phyloP scores from a whole-genome alignment of 1,140 invertebrate genomes.

The Liolophura sinensis region DNA sequence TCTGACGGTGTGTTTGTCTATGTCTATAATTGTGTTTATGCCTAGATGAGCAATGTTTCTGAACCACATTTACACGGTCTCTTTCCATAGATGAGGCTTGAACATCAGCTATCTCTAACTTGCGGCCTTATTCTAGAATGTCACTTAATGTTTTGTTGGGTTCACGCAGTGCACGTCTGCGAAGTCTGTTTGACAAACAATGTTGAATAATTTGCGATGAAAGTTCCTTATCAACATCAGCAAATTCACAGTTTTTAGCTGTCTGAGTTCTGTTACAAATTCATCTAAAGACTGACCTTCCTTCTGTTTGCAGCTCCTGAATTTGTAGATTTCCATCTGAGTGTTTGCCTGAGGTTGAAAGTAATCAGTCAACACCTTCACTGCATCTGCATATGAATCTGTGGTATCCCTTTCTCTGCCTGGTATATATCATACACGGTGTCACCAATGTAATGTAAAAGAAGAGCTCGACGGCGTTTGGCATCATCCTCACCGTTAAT shows the following conservation, averaged over 20 bases:
- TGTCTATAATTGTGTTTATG: neutral
- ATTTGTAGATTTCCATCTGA: slow-evolving; percentile 15
- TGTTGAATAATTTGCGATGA: slow-evolving; percentile 26
- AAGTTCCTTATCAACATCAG: slow-evolving; percentile 15
- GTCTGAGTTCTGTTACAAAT: slow-evolving; percentile 18
- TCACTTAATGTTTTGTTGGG: slow-evolving; percentile 14
- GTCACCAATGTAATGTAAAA: slow-evolving; percentile 19
- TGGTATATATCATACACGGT: slow-evolving; percentile 16
- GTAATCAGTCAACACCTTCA: slow-evolving; percentile 11
- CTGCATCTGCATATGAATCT: slow-evolving; percentile 10
- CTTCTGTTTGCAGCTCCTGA: slow-evolving; percentile 19
- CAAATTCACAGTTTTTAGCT: slow-evolving; percentile 18
- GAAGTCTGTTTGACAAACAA: slow-evolving; percentile 16
- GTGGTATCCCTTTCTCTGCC: slow-evolving; percentile 13
- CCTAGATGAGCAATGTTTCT: neutral
- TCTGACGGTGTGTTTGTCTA: neutral
- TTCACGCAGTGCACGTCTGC: slow-evolving; percentile 15
- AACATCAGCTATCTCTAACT: slow-evolving; percentile 13
- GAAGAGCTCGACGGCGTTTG: slow-evolving; percentile 13
- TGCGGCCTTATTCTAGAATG: slow-evolving; percentile 10
- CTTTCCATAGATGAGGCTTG: slow-evolving; percentile 13
- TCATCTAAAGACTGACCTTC: slow-evolving; percentile 15
- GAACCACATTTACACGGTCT: neutral
- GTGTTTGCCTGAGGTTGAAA: slow-evolving; percentile 51
- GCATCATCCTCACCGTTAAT: slow-evolving; percentile 13